Evolutionary conservation across 2,888 invertebrate species (phyloP), one percentile per base, ranked within the genome.

Genomic region (Tinea semifulvella): DNA sequence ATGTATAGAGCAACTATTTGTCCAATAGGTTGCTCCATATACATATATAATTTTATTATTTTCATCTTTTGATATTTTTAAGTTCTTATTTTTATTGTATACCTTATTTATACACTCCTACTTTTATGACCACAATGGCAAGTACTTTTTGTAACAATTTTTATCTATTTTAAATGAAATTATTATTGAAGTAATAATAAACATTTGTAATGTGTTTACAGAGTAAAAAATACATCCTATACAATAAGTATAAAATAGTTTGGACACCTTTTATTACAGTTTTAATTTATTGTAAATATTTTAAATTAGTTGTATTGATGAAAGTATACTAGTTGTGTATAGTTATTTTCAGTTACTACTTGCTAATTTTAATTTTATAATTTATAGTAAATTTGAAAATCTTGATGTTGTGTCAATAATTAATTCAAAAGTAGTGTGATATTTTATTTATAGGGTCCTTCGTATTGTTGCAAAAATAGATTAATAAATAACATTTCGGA

Each of bases 371-470:
- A 4, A n/a, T 31, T 31, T 31, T 7, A 22, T 22, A 31, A 31
- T 27, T 27, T 27, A 13, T 47, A 46, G 46, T 27, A 50, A 61
- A 53, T 56, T 62, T 61, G 56, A 49, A 58, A 66, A 55, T 73
- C 65, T 75, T 55, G 65, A 64, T 76, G 74, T 75, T 61, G 72
- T 76, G 58, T 60, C 59, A n/a, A n/a, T n/a, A n/a, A n/a, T 2
- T 31, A 31, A 31, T 31, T 31, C 14, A 13, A 31, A 31, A 13
- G 31, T 31, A 31, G 31, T 31, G 7, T 31, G 22, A 22, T n/a
- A n/a, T n/a, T n/a, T 31, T 13, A n/a, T 7, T 4, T 13, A 31
- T 31, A 11, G 2, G 27, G 27, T 11, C 27, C n/a, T n/a, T n/a
- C n/a, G n/a, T n/a, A n/a, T n/a, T n/a, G n/a, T n/a, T n/a, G n/a